phyloP scores from a whole-genome alignment of 2,797 vertebrate species.

The Poecilia gillii region DNA sequence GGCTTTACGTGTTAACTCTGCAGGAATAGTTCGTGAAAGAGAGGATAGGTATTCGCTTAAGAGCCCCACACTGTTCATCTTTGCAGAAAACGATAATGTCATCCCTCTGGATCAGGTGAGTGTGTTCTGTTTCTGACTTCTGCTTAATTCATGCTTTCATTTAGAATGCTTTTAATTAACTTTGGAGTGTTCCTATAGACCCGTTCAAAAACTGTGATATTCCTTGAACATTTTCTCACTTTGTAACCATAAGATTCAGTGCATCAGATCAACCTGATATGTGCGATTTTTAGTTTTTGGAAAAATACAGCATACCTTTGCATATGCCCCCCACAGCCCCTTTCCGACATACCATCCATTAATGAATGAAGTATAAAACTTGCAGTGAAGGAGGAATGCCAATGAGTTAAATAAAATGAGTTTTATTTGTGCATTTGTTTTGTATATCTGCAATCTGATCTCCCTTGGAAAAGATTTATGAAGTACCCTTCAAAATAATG shows the following conservation, averaged over 20 bases:
- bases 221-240: not conserved
- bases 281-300: not conserved
- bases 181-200: not conserved
- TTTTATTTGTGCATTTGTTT: not conserved
- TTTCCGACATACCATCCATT: not conserved
- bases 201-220: not conserved
- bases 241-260: not conserved
- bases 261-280: not conserved
- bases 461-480: not conserved
- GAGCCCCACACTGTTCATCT: constrained; percentile 86
- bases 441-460: not conserved
- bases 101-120: constrained; percentile 83
- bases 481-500: not conserved
- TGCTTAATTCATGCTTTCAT: not conserved
- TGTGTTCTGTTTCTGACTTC: not conserved
- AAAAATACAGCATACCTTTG: not conserved
- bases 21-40: constrained; percentile 81
- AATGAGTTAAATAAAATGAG: no score
- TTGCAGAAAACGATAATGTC: constrained; percentile 81
- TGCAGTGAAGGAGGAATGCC: not conserved
- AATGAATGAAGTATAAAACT: not conserved
- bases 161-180: not conserved
- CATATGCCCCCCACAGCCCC: not conserved
- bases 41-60: constrained; percentile 78
- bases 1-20: not conserved